These are phyloP conservation scores for Popillia japonica DNA, from an alignment of 1,140 invertebrate species.

Conservation along the genomic window DNA sequence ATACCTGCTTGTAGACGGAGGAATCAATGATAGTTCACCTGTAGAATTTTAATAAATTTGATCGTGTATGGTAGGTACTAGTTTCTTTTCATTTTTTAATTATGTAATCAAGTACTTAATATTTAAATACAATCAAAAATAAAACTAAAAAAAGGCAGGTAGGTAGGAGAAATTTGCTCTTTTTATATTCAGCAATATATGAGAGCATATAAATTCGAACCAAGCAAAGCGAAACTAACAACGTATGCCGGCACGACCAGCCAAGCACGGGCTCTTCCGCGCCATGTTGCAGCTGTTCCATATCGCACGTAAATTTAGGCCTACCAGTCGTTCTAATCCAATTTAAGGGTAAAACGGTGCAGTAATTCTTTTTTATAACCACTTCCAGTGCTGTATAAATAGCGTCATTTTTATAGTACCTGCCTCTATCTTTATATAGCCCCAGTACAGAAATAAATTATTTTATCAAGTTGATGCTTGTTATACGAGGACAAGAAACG, in stretches of 20 bases:
- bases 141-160: too few species aligned
- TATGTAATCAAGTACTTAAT: too few species aligned
- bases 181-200: not conserved
- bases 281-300: conserved; percentile 1
- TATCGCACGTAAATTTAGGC: conserved; percentile 27
- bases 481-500: not conserved
- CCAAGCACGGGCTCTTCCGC: too few species aligned
- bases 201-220: not conserved
- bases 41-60: too few species aligned
- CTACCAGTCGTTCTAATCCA: conserved; percentile 31
- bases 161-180: too few species aligned
- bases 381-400: conserved; percentile 24
- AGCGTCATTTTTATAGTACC: conserved; percentile 33
- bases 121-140: too few species aligned
- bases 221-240: not conserved
- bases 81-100: too few species aligned
- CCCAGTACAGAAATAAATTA: conserved; percentile 1
- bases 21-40: conserved; percentile 62
- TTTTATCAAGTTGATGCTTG: conserved; percentile 22
- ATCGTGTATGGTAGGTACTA: too few species aligned
- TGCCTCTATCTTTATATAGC: not conserved
- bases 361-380: conserved; percentile 35
- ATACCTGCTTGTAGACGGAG: conserved; percentile 80
- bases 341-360: conserved; percentile 29
- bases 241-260: not conserved